phyloP scores from a whole-genome alignment of 1,140 invertebrate genomes.

The Aphelinus certus region DNA sequence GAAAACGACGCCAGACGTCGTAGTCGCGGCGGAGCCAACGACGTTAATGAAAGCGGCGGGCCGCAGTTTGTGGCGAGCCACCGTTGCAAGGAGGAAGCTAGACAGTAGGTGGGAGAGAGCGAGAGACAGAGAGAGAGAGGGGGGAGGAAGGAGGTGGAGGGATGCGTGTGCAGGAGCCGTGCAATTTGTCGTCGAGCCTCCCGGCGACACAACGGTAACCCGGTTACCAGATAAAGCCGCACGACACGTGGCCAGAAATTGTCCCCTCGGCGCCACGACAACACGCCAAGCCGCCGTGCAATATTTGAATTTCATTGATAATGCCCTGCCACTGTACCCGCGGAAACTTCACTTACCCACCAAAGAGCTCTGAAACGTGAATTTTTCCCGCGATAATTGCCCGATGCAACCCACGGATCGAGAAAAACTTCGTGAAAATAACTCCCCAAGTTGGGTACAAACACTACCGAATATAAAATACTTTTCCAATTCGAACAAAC shows the following conservation, averaged over 20 bases:
- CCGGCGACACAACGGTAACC: not conserved
- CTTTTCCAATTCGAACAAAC: no score
- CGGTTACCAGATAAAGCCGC: not conserved
- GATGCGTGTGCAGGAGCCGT: not conserved
- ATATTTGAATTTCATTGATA: conserved; percentile 3
- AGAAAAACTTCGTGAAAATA: no score
- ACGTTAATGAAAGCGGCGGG: conserved; percentile 24
- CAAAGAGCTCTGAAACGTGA: no score
- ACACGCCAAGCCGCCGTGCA: not conserved
- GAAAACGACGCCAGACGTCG: not conserved
- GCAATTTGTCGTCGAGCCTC: conserved; percentile 17
- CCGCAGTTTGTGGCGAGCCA: conserved; percentile 14
- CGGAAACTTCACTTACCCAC: no score
- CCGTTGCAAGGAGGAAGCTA: not conserved
- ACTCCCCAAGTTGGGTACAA: no score
- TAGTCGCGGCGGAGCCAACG: not conserved
- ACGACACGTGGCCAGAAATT: conserved; percentile 16
- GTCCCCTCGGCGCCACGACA: not conserved
- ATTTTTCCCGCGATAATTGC: no score
- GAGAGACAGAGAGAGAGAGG: no score
- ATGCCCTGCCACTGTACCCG: not conserved
- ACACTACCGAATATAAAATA: no score
- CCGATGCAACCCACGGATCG: no score
- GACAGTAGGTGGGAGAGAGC: no score
- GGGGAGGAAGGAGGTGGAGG: not conserved